These are phyloP conservation scores for Drosophila lutescens DNA, from an alignment of 2,888 invertebrate genomes.

Conservation along the genomic window DNA sequence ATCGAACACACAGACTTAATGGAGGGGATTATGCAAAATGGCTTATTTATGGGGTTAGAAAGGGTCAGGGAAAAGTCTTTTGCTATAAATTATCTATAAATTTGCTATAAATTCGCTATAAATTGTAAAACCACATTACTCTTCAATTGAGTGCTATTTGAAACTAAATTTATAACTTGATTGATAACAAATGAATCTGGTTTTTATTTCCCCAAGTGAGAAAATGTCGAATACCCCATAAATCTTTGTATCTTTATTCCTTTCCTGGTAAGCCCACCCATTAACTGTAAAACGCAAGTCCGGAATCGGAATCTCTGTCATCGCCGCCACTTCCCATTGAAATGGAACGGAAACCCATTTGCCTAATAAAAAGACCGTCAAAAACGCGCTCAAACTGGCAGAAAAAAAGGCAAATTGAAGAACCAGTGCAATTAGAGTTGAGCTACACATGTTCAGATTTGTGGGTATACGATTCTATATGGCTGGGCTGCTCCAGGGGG, in stretches of 20 bases:
- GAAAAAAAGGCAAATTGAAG: slow-evolving; percentile 58
- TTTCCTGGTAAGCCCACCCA: slow-evolving; percentile 5
- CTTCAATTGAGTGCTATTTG: too few species aligned
- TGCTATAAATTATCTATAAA: too few species aligned
- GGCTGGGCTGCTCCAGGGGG: slow-evolving; percentile 14
- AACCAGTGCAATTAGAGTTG: slow-evolving; percentile 62
- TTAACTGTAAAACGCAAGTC: slow-evolving; percentile 10
- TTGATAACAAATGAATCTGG: too few species aligned
- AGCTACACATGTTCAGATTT: not conserved
- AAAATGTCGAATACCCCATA: not conserved
- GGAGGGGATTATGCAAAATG: slow-evolving; percentile 25
- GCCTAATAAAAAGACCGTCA: slow-evolving; percentile 59
- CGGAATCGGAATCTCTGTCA: slow-evolving; percentile 28
- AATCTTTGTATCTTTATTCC: not conserved
- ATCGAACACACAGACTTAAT: slow-evolving; percentile 29
- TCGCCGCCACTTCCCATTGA: slow-evolving; percentile 35
- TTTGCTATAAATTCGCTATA: not conserved
- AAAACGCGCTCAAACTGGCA: slow-evolving; percentile 48
- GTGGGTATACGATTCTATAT: not conserved
- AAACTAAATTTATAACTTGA: not conserved
- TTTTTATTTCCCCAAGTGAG: not conserved
- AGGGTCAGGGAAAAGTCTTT: not conserved
- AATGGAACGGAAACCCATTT: slow-evolving; percentile 55
- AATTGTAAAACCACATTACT: not conserved
- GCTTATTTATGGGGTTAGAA: not conserved